Base-by-base conservation (phyloP, 2,113 vertebrate species). In the Athene cunicularia region DNA sequence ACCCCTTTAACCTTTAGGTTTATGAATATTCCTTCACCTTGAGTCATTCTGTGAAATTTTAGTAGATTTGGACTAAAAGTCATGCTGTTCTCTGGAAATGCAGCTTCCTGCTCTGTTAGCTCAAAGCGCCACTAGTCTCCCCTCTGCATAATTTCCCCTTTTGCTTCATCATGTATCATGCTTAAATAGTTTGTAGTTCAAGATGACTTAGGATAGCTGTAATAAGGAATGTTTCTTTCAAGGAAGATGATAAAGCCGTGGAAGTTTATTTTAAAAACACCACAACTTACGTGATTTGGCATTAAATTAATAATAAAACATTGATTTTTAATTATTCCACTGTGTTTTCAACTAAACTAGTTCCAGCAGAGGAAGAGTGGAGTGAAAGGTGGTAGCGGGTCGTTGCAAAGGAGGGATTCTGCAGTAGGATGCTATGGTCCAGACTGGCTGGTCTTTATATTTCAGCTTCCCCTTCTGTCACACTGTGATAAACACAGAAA, bases 271-370 rank as follows among this genome's bases (percentile, higher is more conserved):
- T 62, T 10, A 23, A 89, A 83, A 32, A 16, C 0, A 0, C 1
- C 10, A 11, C 8, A 39, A 12, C 8, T 63, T 56, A 26, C 0
- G 1, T 81, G 35, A 11, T 76, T 80, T 80, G 39, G 2, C 49
- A 30, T 33, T 68, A 43, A 81, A 56, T 67, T 59, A 74, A 35
- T 52, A 75, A 59, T 14, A 77, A 67, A 84, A 16, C 23, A 17
- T 71, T 3, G 5, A 37, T 37, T 41, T 87, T 94, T 39, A 87
- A 14, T 75, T 41, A 67, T 59, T 88, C 28, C 6, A 5, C 91
- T 93, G 2, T 52, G n/a, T 80, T 81, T 80, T 52, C 37, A 52
- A 12, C 59, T 49, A 17, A 47, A 12, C 59, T 43, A 20, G 10
- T 66, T 86, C 33, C 76, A 94, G 72, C 35, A 86, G 64, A 75